Conservation (phyloP, 2,797 vertebrate genomes). For the Tachyglossus aculeatus region DNA sequence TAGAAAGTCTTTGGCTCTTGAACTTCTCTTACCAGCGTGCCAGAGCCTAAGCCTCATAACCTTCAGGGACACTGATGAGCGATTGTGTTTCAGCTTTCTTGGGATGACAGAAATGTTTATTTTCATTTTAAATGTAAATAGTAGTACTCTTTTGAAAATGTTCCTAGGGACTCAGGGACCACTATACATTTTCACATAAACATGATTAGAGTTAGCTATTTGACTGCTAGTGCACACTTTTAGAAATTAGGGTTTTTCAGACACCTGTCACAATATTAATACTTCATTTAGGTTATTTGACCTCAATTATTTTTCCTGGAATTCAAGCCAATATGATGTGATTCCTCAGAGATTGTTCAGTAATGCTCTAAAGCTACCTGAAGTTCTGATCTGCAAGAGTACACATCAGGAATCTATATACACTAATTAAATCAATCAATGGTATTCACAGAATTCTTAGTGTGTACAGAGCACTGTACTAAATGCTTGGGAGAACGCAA, state of each 20-base stretch:
- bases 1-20: constrained; percentile 48
- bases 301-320: background rate
- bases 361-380: background rate
- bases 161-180: background rate
- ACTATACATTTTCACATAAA: background rate
- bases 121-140: background rate
- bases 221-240: background rate
- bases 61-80: background rate
- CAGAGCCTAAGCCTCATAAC: constrained; percentile 35
- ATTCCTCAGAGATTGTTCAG: background rate
- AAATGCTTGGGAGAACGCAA: too few relatives aligned
- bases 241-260: constrained; percentile 4
- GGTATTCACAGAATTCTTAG: too few relatives aligned
- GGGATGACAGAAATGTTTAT: background rate
- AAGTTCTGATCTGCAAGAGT: background rate
- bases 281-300: background rate
- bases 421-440: constrained; percentile 17
- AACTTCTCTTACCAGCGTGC: constrained; percentile 25
- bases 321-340: background rate
- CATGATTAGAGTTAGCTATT: background rate
- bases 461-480: too few relatives aligned
- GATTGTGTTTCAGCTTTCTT: constrained; percentile 33
- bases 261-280: background rate
- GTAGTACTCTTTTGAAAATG: background rate
- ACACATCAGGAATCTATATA: background rate